Percentiles rank a stretch among this genome's conserved stretches.
These are phyloP conservation scores for Todiramphus saurophagus DNA, from an alignment of 2,113 vertebrate genomes.

Conservation along the genomic window DNA sequence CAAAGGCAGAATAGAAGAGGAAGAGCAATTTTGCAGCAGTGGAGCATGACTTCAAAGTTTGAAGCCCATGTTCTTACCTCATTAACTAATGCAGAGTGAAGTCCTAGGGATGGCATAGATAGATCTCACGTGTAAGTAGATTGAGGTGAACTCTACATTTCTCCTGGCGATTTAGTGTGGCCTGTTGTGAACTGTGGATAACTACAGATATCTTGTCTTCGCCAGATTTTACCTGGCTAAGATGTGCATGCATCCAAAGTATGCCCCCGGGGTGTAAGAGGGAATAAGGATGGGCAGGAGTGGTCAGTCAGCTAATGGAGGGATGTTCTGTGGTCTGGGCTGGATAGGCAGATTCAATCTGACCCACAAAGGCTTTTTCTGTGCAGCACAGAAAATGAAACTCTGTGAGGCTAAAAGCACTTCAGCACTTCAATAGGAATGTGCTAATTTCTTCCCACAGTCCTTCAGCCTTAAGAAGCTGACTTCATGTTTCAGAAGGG, in stretches of 20 bases:
- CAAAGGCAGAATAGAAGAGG: background rate
- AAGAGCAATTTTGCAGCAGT: background rate
- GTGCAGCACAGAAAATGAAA: background rate
- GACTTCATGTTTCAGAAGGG: slow-evolving; percentile 14
- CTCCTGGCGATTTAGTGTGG: background rate
- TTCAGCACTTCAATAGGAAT: background rate
- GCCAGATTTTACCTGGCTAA: background rate
- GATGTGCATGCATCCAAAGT: background rate
- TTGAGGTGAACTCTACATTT: background rate
- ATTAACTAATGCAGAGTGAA: background rate
- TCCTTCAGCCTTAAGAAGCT: slow-evolving; percentile 6
- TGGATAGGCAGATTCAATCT: background rate
- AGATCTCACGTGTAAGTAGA: background rate
- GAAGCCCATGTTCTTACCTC: background rate
- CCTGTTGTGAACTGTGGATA: background rate
- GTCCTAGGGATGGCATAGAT: background rate
- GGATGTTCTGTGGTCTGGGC: background rate
- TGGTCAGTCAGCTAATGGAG: background rate
- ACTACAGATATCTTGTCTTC: background rate
- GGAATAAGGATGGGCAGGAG: background rate
- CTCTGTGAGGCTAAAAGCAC: background rate
- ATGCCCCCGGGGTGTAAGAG: background rate
- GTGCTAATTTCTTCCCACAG: background rate
- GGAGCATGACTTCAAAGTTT: background rate
- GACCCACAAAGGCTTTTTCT: background rate